These are phyloP conservation scores for Dicranocentrus wangi DNA, from an alignment of 2,888 invertebrate species.

Conservation along the genomic window DNA sequence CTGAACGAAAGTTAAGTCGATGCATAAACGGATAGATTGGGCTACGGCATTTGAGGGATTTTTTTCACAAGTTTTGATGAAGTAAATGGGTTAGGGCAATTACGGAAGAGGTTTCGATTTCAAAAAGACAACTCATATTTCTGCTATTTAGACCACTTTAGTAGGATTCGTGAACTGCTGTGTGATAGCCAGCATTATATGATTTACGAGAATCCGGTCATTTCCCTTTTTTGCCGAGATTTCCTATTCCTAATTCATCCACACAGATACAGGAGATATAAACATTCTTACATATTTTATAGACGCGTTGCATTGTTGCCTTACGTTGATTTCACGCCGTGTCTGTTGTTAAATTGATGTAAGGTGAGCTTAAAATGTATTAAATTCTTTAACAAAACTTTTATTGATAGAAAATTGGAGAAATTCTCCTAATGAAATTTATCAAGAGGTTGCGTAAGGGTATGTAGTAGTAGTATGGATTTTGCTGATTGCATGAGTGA, in stretches of 20 bases:
- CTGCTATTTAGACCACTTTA: conserved; percentile 39
- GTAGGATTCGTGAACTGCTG: not conserved
- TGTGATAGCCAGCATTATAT: not conserved
- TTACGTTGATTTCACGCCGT: no score
- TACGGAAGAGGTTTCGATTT: conserved; percentile 57
- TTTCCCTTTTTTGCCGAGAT: no score
- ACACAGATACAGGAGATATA: no score
- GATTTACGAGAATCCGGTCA: no score
- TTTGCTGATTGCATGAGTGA: not conserved
- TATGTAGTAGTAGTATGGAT: not conserved
- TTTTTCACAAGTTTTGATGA: conserved; percentile 13
- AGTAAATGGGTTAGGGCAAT: conserved; percentile 50
- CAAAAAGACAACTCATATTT: conserved; percentile 29
- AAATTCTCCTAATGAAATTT: not conserved
- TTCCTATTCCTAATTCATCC: no score
- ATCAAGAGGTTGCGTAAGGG: conserved; percentile 38
- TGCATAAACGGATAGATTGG: no score
- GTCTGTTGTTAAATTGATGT: no score
- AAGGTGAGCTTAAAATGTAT: no score
- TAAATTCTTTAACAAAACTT: no score
- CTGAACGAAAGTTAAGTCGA: not conserved
- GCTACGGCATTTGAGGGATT: not conserved
- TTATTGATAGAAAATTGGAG: conserved; percentile 6
- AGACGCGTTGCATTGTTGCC: no score
- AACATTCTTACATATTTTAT: no score